phyloP scores from a whole-genome alignment of 2,888 invertebrate species.

The Sarcophaga caerulescens region DNA sequence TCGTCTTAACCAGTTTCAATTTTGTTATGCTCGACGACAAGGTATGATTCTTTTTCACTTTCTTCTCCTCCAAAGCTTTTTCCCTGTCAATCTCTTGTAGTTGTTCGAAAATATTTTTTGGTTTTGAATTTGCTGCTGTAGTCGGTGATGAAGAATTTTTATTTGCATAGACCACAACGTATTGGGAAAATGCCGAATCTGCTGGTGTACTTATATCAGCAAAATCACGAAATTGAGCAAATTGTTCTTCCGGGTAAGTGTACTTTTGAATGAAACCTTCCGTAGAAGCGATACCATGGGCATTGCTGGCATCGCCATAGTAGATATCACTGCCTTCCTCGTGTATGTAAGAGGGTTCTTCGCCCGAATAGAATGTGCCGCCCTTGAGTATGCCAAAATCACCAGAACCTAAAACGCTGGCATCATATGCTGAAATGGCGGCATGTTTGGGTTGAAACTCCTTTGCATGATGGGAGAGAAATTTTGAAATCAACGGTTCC shows the following conservation, averaged over 20 bases:
- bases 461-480: constrained; percentile 38
- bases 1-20: constrained; percentile 60
- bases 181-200: constrained; percentile 56
- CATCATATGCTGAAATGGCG: constrained; percentile 22
- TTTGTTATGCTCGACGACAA: constrained; percentile 40
- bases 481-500: constrained; percentile 37
- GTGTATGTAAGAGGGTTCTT: constrained; percentile 34
- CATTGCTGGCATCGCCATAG: constrained; percentile 83
- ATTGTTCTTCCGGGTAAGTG: constrained; percentile 62
- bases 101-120: constrained; percentile 65
- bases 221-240: constrained; percentile 63
- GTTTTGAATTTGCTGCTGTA: background rate
- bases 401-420: constrained; percentile 57
- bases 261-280: constrained; percentile 80
- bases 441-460: constrained; percentile 37
- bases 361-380: constrained; percentile 58
- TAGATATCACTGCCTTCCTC: constrained; percentile 51
- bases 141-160: constrained; percentile 29
- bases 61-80: constrained; percentile 51
- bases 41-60: constrained; percentile 23
- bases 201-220: constrained; percentile 52
- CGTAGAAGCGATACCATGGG: constrained; percentile 87
- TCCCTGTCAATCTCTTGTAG: constrained; percentile 60
- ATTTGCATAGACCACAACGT: constrained; percentile 54
- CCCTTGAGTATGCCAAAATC: constrained; percentile 60